Base-by-base conservation (phyloP, 2,113 vertebrate genomes). In the Grammomys dolichurus region DNA sequence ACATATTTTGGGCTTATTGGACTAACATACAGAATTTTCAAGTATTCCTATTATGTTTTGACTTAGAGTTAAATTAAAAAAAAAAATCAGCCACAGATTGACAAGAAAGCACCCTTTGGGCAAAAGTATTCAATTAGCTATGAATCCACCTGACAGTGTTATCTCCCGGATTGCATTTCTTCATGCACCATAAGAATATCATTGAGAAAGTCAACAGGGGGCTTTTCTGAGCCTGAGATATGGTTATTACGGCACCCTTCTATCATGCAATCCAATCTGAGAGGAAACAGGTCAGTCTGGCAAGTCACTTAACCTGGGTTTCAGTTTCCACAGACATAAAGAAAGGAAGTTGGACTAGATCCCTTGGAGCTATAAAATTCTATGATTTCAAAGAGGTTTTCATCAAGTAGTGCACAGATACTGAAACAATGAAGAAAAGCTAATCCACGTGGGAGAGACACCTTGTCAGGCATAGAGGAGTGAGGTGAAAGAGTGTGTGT, bases 351-450 rank as follows among this genome's bases (percentile, higher is more conserved):
- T 95, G 92, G 85, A 97, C 69, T 65, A 94, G 92, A 96, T 96
- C 92, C 95, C 81, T 96, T 92, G 87, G 69, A 92, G 88, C 84
- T 97, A 95, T 96, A 97, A 97, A 96, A 97, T 95, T 93, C 97
- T 97, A 96, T 93, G 84, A 89, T 93, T 95, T 91, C 90, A 91
- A 97, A 93, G 96, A 97, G 43, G 94, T 97, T 96, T 96, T 94
- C 96, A 97, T 96, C 95, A 93, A 80, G 93, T 70, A 94, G 67
- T 93, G 94, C 80, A 97, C 65, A 97, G 95, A 96, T 92, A 97
- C 76, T 96, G 73, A 97, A 95, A 95, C 81, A 96, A 96, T 70
- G 96, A 95, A 95, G 82, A 94, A 97, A 97, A 96, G 86, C 60
- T 88, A 96, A 96, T 19, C 92, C 95, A 95, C 14, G 65, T 94